Conservation (phyloP, 1,140 invertebrate species). For the Palaemon carinicauda region DNA sequence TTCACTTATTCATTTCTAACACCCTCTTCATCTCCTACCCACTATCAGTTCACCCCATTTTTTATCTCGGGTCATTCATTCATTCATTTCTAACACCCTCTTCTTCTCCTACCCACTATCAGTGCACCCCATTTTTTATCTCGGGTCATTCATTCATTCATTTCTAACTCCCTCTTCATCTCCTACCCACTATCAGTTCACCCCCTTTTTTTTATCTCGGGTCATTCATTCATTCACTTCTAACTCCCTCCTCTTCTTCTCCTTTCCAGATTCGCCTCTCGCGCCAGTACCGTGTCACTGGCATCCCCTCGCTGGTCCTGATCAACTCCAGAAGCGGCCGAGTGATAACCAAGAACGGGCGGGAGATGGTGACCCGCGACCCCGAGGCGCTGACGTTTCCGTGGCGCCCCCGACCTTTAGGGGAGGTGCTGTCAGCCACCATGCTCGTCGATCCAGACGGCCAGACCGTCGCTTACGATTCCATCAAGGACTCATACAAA, state of each 20-base stretch:
- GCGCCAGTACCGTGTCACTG: slow-evolving; percentile 76
- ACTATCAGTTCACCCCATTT: too few relatives aligned
- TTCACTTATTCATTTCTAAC: too few relatives aligned
- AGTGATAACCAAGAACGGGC: slow-evolving; percentile 73
- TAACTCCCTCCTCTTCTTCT: not conserved
- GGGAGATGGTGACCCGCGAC: slow-evolving; percentile 75
- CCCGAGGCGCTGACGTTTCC: slow-evolving; percentile 75
- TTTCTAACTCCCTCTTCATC: not conserved
- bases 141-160: too few relatives aligned
- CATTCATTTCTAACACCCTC: not conserved
- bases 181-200: not conserved
- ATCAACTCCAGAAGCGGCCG: slow-evolving; percentile 72
- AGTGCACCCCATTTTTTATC: too few relatives aligned
- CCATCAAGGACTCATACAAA: slow-evolving; percentile 70
- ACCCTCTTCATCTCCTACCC: too few relatives aligned
- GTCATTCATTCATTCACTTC: not conserved
- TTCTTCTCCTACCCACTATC: too few relatives aligned
- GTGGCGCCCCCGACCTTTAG: slow-evolving; percentile 74
- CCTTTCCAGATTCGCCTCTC: slow-evolving; percentile 74
- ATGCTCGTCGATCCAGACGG: slow-evolving; percentile 71
- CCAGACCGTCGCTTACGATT: slow-evolving; percentile 63
- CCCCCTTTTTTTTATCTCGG: too few relatives aligned
- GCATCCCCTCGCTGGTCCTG: slow-evolving; percentile 79
- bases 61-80: too few relatives aligned
- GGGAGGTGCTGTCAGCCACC: slow-evolving; percentile 70